These are phyloP conservation scores for Exephanes ischioxanthus DNA, from an alignment of 2,888 invertebrate genomes.

Conservation along the genomic window DNA sequence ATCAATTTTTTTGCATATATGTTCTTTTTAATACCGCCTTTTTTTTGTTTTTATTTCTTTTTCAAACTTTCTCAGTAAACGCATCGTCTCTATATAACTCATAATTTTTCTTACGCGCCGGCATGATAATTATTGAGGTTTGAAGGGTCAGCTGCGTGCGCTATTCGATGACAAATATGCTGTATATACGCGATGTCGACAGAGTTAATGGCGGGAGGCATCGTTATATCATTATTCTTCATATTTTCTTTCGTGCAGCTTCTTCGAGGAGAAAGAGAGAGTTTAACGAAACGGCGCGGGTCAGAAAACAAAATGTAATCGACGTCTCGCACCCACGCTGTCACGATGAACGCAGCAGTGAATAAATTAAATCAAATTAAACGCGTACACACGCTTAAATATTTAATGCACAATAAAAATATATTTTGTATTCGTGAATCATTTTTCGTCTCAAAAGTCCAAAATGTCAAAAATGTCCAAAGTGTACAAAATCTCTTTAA, in stretches of 20 bases:
- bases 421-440: constrained; percentile 34
- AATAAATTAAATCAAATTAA: constrained; percentile 32
- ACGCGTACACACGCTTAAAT: constrained; percentile 56
- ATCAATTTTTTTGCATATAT: constrained; percentile 31
- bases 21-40: constrained; percentile 6
- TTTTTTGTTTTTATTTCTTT: constrained; percentile 27
- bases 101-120: constrained; percentile 8
- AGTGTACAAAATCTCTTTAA: neutral
- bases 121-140: constrained; percentile 46
- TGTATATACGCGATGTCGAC: constrained; percentile 61
- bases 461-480: neutral
- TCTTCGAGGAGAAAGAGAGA: constrained; percentile 35
- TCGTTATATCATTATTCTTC: constrained; percentile 71
- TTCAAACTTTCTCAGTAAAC: constrained; percentile 37
- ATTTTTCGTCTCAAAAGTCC: neutral
- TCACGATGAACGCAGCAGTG: constrained; percentile 1
- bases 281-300: constrained; percentile 36
- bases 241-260: constrained; percentile 9
- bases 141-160: constrained; percentile 20
- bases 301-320: constrained; percentile 54
- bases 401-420: constrained; percentile 55
- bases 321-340: constrained; percentile 54
- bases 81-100: constrained; percentile 10
- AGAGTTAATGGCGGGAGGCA: constrained; percentile 56
- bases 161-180: constrained; percentile 28